Conservation (phyloP, 2,113 vertebrate species). For the Motacilla alba region DNA sequence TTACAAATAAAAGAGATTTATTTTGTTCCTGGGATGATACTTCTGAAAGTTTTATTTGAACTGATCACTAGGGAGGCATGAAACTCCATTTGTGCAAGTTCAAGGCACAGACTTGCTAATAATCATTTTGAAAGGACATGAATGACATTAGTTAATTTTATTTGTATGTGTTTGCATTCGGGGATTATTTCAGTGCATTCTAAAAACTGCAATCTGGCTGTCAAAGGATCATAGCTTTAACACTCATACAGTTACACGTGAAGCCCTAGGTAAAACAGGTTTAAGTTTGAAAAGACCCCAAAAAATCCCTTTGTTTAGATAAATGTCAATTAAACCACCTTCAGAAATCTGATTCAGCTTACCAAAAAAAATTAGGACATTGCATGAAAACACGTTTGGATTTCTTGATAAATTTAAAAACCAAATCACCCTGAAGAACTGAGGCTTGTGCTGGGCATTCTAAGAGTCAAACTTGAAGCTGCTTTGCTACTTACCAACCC, state of each 20-base stretch:
- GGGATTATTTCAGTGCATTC: background rate
- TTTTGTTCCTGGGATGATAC: background rate
- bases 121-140: background rate
- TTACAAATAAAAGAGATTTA: background rate
- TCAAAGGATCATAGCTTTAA: background rate
- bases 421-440: background rate
- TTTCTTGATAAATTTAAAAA: background rate
- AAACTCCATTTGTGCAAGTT: background rate
- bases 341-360: background rate
- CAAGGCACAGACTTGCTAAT: background rate
- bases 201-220: background rate
- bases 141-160: background rate
- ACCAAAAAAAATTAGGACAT: background rate
- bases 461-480: background rate
- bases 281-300: background rate
- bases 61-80: background rate
- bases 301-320: background rate
- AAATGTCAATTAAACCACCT: background rate
- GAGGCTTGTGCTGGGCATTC: background rate
- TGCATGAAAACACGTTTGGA: background rate
- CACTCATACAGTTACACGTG: background rate
- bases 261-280: background rate
- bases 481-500: constrained; percentile 81
- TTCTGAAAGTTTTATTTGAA: background rate
- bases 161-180: background rate